phyloP scores from a whole-genome alignment of 2,888 invertebrate genomes.

The Heteropelma amictum region DNA sequence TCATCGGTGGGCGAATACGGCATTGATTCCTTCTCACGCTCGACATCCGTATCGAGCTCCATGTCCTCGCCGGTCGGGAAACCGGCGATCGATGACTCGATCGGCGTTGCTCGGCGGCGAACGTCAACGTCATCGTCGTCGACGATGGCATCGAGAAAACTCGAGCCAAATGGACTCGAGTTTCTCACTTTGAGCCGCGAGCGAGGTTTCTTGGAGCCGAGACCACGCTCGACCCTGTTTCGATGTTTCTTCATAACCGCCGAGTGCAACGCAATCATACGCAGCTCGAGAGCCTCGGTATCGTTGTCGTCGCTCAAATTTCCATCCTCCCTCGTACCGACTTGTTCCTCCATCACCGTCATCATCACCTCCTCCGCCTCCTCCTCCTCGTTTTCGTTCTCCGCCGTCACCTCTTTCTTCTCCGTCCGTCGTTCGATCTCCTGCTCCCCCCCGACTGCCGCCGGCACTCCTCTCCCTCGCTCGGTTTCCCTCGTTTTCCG shows the following conservation, averaged over 20 bases:
- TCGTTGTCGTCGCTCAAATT: slow-evolving; percentile 77
- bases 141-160: slow-evolving; percentile 68
- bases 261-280: slow-evolving; percentile 85
- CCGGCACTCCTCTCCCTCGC: not conserved
- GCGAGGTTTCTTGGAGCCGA: slow-evolving; percentile 34
- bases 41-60: slow-evolving; percentile 74
- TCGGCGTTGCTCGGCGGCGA: too few relatives aligned
- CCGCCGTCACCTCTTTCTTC: slow-evolving; percentile 73
- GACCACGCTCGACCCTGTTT: slow-evolving; percentile 75
- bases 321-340: slow-evolving; percentile 22
- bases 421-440: slow-evolving; percentile 33
- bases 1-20: slow-evolving; percentile 75
- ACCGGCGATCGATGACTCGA: too few relatives aligned
- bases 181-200: slow-evolving; percentile 48
- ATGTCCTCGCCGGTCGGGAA: too few relatives aligned
- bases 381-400: slow-evolving; percentile 71
- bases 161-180: slow-evolving; percentile 72
- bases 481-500: slow-evolving; percentile 58
- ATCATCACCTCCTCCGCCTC: too few relatives aligned
- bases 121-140: too few relatives aligned
- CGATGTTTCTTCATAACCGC: slow-evolving; percentile 83
- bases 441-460: too few relatives aligned
- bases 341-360: too few relatives aligned
- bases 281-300: slow-evolving; percentile 82
- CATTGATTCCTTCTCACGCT: slow-evolving; percentile 67